Base-by-base conservation (phyloP, 30 jellyfish, hydroid and myxozoan genomes). In the Phacellophora camtschatica region DNA sequence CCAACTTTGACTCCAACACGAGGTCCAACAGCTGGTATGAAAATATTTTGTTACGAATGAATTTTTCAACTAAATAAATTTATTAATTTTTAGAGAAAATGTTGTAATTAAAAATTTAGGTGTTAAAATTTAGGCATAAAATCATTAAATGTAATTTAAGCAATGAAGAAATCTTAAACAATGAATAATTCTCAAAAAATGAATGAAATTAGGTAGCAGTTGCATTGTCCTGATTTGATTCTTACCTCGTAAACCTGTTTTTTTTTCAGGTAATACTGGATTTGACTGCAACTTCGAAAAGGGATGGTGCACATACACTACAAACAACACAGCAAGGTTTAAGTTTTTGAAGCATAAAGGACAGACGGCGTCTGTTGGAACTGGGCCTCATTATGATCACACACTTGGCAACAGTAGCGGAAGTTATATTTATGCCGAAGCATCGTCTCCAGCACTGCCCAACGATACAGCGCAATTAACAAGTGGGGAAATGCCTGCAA, bases 21-120 rank as follows among this genome's bases (percentile, higher is more conserved):
- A 58, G 98, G 98, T 2, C 99, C 99, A 1, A 93, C 99, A 24
- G 97, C 99, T 18, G 97, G 99, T 93, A 80, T n/a, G 83, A 5
- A 64, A 10, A 12, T 16, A 29, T 69, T 12, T 10, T 10, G 64
- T 15, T 66, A 62, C 16, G 16, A 23, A 30, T 10, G 77, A 8
- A 8, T 62, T 7, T 13, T 18, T 12, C n/a, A 13, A 7, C 20
- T 11, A n/a, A n/a, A n/a, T n/a, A n/a, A n/a, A n/a, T n/a, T n/a
- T n/a, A n/a, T n/a, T n/a, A n/a, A n/a, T n/a, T n/a, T n/a, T n/a
- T n/a, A n/a, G n/a, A n/a, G n/a, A n/a, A n/a, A n/a, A n/a, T n/a
- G n/a, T n/a, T n/a, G n/a, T n/a, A n/a, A n/a, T n/a, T n/a, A n/a
- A n/a, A n/a, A n/a, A n/a, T n/a, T n/a, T n/a, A n/a, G n/a, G n/a